Evolutionary conservation across 2,888 invertebrate species (phyloP).

Genomic region (Venustoraphidia nigricollis): DNA sequence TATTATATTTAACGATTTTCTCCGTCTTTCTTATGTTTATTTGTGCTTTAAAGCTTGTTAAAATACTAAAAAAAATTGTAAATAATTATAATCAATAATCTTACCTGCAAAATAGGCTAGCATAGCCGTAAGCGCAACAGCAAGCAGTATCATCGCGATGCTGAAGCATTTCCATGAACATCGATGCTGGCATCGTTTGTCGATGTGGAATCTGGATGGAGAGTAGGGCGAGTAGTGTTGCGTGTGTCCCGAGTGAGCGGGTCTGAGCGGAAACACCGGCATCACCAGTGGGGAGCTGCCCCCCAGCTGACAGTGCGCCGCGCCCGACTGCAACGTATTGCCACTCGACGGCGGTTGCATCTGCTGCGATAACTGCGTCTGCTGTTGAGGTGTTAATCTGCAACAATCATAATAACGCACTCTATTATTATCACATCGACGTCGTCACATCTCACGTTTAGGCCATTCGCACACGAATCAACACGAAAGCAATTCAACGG

Average conservation of each 20-base stretch:
- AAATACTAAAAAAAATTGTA: too few relatives aligned
- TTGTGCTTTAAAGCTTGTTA: too few relatives aligned
- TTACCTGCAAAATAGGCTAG: conserved; percentile 91
- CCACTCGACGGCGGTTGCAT: conserved; percentile 35
- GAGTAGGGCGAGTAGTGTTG: conserved; percentile 81
- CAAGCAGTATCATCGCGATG: conserved; percentile 80
- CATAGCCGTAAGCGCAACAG: conserved; percentile 82
- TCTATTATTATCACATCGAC: too few relatives aligned
- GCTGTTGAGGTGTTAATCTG: conserved; percentile 36
- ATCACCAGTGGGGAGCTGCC: conserved; percentile 65
- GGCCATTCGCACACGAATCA: too few relatives aligned
- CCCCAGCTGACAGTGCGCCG: conserved; percentile 44
- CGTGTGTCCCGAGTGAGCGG: conserved; percentile 42
- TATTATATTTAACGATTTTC: too few relatives aligned
- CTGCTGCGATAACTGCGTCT: conserved; percentile 37
- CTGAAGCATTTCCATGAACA: conserved; percentile 96
- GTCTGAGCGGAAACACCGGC: conserved; percentile 74
- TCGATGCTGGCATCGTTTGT: conserved; percentile 82
- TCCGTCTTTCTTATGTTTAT: too few relatives aligned
- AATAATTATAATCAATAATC: conserved; percentile 15
- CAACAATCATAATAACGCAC: conserved; percentile 17
- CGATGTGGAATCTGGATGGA: conserved; percentile 86
- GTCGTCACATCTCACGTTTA: too few relatives aligned
- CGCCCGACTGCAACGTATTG: conserved; percentile 41
- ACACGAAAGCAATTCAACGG: too few relatives aligned